Evolutionary conservation across 2,888 invertebrate genomes (phyloP).

Genomic region (Hoplodrina ambigua): DNA sequence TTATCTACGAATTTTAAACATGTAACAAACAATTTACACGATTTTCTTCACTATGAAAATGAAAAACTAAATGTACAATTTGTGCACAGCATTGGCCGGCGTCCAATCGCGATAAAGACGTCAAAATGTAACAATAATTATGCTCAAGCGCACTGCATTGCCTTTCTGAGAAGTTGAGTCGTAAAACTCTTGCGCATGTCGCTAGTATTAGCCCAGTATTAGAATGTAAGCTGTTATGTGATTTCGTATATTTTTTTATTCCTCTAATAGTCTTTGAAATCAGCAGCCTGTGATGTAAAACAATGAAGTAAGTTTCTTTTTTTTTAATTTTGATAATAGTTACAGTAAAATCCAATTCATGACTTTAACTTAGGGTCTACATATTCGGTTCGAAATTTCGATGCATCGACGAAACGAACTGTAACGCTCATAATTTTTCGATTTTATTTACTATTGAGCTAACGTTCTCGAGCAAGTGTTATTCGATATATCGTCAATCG

Average conservation of each 20-base stretch:
- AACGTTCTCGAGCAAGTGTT: too few relatives aligned
- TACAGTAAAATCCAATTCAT: too few relatives aligned
- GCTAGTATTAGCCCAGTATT: conserved; percentile 30
- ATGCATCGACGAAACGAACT: too few relatives aligned
- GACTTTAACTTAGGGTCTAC: too few relatives aligned
- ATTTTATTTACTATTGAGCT: too few relatives aligned
- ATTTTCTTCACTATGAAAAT: conserved; percentile 22
- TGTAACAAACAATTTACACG: not conserved
- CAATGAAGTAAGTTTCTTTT: too few relatives aligned
- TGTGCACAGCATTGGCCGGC: conserved; percentile 30
- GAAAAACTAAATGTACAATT: conserved; percentile 30
- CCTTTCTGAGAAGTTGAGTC: conserved; percentile 49
- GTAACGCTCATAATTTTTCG: too few relatives aligned
- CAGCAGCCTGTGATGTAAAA: too few relatives aligned
- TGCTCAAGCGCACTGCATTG: conserved; percentile 42
- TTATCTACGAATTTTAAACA: not conserved
- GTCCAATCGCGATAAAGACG: conserved; percentile 49
- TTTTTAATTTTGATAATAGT: too few relatives aligned
- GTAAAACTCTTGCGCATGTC: conserved; percentile 47
- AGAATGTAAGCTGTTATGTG: conserved; percentile 19
- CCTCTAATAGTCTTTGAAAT: too few relatives aligned
- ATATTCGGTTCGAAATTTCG: too few relatives aligned
- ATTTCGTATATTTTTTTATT: not conserved
- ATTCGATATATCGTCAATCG: too few relatives aligned
- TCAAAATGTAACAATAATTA: conserved; percentile 54